These are phyloP conservation scores for Psittacula cyanocephala DNA, from an alignment of 2,113 vertebrate species.

Conservation along the genomic window DNA sequence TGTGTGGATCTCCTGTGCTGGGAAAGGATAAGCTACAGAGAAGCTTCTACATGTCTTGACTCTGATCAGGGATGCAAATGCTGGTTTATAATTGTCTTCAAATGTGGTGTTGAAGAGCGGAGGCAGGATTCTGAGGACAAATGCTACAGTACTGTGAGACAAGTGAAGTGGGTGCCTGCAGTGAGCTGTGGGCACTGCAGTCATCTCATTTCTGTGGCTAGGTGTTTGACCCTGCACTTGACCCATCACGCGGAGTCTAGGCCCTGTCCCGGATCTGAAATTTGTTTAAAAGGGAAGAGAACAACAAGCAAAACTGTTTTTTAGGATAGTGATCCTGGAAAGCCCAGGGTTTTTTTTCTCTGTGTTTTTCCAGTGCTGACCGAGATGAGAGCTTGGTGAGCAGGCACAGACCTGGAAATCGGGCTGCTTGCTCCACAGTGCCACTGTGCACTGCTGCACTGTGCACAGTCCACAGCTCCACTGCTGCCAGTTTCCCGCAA, in stretches of 20 bases:
- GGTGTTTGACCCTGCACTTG: background rate
- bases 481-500: background rate
- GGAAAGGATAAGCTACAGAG: background rate
- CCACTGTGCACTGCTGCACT: background rate
- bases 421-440: background rate
- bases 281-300: background rate
- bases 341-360: background rate
- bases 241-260: accelerated
- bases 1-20: background rate
- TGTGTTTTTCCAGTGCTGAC: background rate
- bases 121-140: background rate
- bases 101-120: background rate
- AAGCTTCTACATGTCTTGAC: background rate
- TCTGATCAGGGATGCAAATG: background rate
- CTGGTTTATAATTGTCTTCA: background rate
- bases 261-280: background rate
- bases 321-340: background rate
- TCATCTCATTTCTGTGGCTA: background rate
- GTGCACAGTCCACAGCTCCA: background rate
- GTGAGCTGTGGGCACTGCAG: background rate
- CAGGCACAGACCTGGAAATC: background rate
- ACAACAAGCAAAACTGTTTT: background rate
- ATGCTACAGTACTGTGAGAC: background rate
- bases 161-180: background rate
- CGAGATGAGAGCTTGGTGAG: background rate